Conservation (phyloP, 1,140 invertebrate species). For the Idris sp. region DNA sequence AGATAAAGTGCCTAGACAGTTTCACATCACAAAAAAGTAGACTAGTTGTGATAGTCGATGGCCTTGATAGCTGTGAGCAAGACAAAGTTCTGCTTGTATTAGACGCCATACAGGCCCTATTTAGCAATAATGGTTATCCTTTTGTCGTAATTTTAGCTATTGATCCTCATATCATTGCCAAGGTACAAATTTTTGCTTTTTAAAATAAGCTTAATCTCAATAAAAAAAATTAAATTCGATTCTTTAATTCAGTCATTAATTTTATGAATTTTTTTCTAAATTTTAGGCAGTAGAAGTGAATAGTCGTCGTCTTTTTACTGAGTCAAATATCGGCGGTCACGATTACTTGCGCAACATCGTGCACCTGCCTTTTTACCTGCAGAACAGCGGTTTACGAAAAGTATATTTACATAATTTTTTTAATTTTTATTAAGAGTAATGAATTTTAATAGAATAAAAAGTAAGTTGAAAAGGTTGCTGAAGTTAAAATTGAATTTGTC, state of each 20-base stretch:
- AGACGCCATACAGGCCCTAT: constrained; percentile 96
- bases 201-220: no score
- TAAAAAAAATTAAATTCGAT: no score
- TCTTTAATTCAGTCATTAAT: no score
- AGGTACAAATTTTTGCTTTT: constrained; percentile 80
- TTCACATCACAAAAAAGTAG: constrained; percentile 95
- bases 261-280: no score
- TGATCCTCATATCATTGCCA: constrained; percentile 97
- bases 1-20: constrained; percentile 91
- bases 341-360: constrained; percentile 98
- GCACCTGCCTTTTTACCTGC: constrained; percentile 97
- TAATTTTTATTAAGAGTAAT: no score
- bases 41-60: constrained; percentile 96
- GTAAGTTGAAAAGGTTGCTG: no score
- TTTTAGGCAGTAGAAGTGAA: constrained; percentile 97
- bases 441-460: no score
- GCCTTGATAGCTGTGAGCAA: constrained; percentile 98
- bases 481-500: no score
- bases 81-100: constrained; percentile 95
- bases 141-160: constrained; percentile 96
- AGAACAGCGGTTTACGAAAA: constrained; percentile 95
- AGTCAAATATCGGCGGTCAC: constrained; percentile 94
- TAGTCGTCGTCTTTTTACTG: constrained; percentile 88
- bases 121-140: constrained; percentile 92
- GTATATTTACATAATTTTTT: no score